phyloP scores from a whole-genome alignment of 2,797 vertebrate species.

The Tokudaia tokunoshimensis region DNA sequence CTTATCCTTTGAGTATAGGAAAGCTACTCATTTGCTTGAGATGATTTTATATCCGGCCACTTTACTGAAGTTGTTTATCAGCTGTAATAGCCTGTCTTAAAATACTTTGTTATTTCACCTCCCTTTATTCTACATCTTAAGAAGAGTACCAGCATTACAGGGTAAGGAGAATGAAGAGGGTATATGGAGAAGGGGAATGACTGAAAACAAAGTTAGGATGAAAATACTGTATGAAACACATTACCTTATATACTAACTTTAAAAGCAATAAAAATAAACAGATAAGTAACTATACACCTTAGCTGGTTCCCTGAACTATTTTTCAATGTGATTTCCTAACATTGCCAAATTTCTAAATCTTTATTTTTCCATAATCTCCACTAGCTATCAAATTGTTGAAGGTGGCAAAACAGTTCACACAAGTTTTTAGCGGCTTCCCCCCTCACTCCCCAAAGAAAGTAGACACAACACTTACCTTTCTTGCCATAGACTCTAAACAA shows the following conservation, averaged over 20 bases:
- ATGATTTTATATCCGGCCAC: no score
- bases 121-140: not conserved
- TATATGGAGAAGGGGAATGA: no score
- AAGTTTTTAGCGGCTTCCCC: not conserved
- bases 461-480: conserved; percentile 58
- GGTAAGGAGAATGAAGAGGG: not conserved
- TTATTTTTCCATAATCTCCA: conserved; percentile 60
- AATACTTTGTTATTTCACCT: not conserved
- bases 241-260: not conserved
- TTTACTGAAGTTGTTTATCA: no score
- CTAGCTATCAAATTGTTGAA: conserved; percentile 56
- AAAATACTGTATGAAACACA: not conserved
- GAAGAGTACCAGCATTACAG: not conserved
- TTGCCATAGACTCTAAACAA: conserved; percentile 28
- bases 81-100: not conserved
- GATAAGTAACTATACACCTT: not conserved
- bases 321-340: conserved; percentile 43
- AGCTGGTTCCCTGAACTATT: not conserved
- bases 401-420: conserved; percentile 34
- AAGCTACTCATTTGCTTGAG: no score
- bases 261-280: not conserved
- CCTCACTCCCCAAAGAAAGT: conserved; percentile 20
- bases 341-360: conserved; percentile 43
- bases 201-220: not conserved
- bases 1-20: no score